These are phyloP conservation scores for Caenorhabditis sp. DNA, from an alignment of 2,888 invertebrate species.

Conservation along the genomic window DNA sequence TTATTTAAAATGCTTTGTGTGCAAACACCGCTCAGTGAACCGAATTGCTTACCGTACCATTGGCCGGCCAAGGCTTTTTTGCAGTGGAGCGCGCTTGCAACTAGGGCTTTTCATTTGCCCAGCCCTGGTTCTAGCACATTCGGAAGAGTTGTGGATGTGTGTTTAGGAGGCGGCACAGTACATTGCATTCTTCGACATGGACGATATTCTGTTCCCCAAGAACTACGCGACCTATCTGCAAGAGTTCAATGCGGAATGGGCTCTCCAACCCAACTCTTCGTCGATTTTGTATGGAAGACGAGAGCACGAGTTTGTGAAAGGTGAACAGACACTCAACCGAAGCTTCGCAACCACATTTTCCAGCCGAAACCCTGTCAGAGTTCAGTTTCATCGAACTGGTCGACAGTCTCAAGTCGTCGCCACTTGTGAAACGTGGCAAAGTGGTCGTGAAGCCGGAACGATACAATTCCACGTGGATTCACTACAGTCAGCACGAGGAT, in stretches of 20 bases:
- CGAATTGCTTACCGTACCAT: too few species aligned
- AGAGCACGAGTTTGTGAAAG: constrained; percentile 49
- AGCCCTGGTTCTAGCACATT: too few species aligned
- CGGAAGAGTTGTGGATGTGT: too few species aligned
- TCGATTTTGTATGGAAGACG: constrained; percentile 37
- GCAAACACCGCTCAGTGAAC: too few species aligned
- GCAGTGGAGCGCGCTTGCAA: too few species aligned
- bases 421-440: constrained; percentile 35
- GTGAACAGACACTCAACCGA: not conserved
- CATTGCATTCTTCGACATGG: constrained; percentile 63
- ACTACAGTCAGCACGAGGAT: constrained; percentile 37
- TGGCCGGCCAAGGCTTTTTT: too few species aligned
- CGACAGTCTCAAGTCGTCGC: constrained; percentile 31
- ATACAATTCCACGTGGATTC: constrained; percentile 53
- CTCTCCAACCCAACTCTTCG: constrained; percentile 6
- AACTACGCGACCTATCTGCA: constrained; percentile 51
- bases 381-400: constrained; percentile 44
- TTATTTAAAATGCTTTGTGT: too few species aligned
- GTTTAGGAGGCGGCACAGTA: constrained; percentile 13
- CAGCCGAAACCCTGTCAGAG: constrained; percentile 20
- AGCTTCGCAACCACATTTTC: constrained; percentile 1
- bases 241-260: constrained; percentile 52
- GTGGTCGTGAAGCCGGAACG: constrained; percentile 34
- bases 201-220: constrained; percentile 62
- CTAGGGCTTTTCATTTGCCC: too few species aligned